phyloP scores from a whole-genome alignment of 2,888 invertebrate species.

The Trilocha varians region DNA sequence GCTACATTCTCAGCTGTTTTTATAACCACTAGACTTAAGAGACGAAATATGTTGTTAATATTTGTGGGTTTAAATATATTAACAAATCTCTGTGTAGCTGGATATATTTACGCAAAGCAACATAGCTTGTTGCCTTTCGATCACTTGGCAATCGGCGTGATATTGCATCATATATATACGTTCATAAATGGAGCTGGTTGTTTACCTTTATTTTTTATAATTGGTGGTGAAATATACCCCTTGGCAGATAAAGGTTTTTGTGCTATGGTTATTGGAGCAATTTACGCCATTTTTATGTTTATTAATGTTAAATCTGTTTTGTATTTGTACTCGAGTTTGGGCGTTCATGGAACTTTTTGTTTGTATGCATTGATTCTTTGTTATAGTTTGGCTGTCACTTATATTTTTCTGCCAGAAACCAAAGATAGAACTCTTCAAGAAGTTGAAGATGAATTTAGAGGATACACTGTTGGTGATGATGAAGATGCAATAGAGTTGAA shows the following conservation, averaged over 20 bases:
- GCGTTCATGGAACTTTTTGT: constrained; percentile 38
- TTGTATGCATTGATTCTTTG: constrained; percentile 38
- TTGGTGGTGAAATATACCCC: constrained; percentile 12
- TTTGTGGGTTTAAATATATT: constrained; percentile 27
- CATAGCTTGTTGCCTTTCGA: constrained; percentile 23
- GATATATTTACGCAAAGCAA: constrained; percentile 30
- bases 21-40: constrained; percentile 33
- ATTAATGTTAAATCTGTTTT: constrained; percentile 42
- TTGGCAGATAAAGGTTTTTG: constrained; percentile 8
- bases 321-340: constrained; percentile 30
- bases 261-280: constrained; percentile 5
- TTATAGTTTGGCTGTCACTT: constrained; percentile 37
- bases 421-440: constrained; percentile 16
- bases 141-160: constrained; percentile 18
- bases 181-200: constrained; percentile 8
- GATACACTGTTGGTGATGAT: constrained; percentile 24
- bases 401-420: constrained; percentile 45
- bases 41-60: constrained; percentile 33
- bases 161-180: constrained; percentile 13
- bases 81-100: constrained; percentile 28
- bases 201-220: constrained; percentile 7
- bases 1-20: constrained; percentile 31
- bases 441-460: constrained; percentile 14
- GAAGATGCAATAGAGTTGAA: constrained; percentile 11
- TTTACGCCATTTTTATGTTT: constrained; percentile 39